Evolutionary conservation across 2,113 vertebrate species (phyloP), one percentile per base, ranked within the genome.

Genomic region (Anhinga anhinga): DNA sequence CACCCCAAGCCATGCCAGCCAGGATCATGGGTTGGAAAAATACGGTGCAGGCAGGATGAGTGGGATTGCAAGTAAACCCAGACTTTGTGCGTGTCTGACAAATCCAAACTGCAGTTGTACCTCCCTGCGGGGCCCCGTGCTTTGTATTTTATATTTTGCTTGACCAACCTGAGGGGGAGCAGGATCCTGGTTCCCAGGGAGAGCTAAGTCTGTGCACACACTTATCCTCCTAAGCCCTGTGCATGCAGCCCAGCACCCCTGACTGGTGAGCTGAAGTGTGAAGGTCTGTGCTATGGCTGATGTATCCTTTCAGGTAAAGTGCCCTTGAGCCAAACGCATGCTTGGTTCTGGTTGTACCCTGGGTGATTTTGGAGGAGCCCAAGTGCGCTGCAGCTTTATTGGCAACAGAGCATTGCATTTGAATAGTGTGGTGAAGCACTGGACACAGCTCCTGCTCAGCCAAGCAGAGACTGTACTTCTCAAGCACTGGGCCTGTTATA

Each of bases 151-250:
- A 17, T 29, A 94, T 45, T 23, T 91, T 88, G 10, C 49, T 80
- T 95, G 40, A 45, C 44, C 42, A 87, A 0, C 29, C 30, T 34
- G 20, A 40, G 9, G 14, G 44, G 26, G 58, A 72, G 40, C 52
- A 86, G 65, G 40, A 69, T 86, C 53, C 38, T 52, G 5, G 40
- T 93, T 84, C 34, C 62, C 45, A 42, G 74, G 45, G 73, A 80
- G 50, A 74, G 15, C 45, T 58, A 45, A 49, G 27, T 78, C 42
- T 90, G 82, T 3, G 3, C 34, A 23, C 21, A 14, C 0, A 0
- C 36, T 82, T 61, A 7, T 55, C 26, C 81, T 42, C 6, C 34
- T 71, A 26, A 59, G 44, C 20, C 13, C 36, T 15, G 49, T 44
- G 79, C 15, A 0, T 49, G 62, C 62, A 83, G 30, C 78, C 74